Percentiles rank a stretch among this genome's conserved stretches.
Conservation (phyloP, 2,797 vertebrate genomes). For the Cyprinella venusta region DNA sequence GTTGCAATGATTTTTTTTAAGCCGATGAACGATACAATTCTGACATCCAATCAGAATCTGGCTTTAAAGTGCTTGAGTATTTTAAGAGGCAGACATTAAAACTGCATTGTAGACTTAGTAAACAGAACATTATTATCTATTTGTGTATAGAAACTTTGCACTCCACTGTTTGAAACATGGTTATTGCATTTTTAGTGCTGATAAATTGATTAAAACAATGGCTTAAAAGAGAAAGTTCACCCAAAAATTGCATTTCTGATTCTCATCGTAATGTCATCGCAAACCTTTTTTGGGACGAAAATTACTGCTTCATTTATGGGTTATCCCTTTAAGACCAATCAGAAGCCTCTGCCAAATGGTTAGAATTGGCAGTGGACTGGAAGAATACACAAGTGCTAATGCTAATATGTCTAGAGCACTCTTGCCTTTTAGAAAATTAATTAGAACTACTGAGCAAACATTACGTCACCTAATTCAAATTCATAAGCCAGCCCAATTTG, state of each 20-base stretch:
- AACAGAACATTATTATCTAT: neutral
- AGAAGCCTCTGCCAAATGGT: neutral
- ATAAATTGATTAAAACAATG: neutral
- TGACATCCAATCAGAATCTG: neutral
- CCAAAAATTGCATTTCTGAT: neutral
- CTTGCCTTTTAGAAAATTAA: neutral
- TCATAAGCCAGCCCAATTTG: neutral
- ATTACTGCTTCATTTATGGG: neutral
- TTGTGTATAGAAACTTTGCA: no score
- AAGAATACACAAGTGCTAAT: neutral
- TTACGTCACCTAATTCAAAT: neutral
- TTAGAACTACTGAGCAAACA: neutral
- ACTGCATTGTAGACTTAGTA: neutral
- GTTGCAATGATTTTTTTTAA: no score
- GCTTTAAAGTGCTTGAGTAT: neutral
- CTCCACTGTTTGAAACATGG: neutral
- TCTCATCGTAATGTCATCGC: neutral
- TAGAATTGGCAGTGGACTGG: neutral
- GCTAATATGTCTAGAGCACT: constrained; percentile 2
- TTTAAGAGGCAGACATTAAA: neutral
- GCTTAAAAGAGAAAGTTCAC: neutral
- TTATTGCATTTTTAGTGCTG: neutral
- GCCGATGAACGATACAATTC: neutral
- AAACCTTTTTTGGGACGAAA: neutral
- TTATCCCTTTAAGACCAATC: neutral